Base-by-base conservation (phyloP, 1,140 invertebrate species). In the Agraylea sexmaculata region DNA sequence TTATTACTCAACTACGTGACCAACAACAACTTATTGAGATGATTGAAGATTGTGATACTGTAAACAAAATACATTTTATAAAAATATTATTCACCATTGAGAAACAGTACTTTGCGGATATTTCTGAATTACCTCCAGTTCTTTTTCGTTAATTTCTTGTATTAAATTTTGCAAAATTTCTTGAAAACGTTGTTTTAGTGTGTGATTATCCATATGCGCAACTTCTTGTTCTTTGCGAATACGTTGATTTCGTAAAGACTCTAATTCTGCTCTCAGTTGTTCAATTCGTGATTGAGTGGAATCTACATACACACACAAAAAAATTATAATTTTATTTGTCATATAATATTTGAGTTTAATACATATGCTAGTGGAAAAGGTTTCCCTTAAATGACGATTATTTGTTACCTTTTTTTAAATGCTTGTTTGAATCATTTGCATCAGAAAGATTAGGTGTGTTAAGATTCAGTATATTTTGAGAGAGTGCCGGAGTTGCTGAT, bases 151-250 rank as follows among this genome's bases (percentile, higher is more conserved):
- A 46, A 88, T 80, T 54, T 88, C 80, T 36, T 77, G 73, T 36
- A 82, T 65, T 3, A 90, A 63, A 53, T 78, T 78, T 47, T 88
- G 80, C 1, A 90, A 60, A 33, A 79, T 79, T 43, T 81, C 77
- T 56, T 88, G 82, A 55, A 91, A 85, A 25, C 87, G 61, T 57
- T 87, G 80, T 30, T 80, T 71, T 1, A 93, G 56, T 17, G 85
- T 82, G 38, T 79, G 59, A 58, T 92, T 93, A 56, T 91, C 87
- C 54, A 91, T 88, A 22, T 78, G 82, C 4, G 78, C 75, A 50
- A 91, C 80, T 59, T 90, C 83, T 33, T 75, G 66, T 53, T 90
- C 83, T 52, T 88, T 87, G 49, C 82, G 77, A 28, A 77, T 69
- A 43, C 80, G 66, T 31, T 79, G 71, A 30, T 74, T 69, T 50